Evolutionary conservation across 2,888 invertebrate species (phyloP), one percentile per base, ranked within the genome.

Genomic region (Drosophila hawaiiensis): DNA sequence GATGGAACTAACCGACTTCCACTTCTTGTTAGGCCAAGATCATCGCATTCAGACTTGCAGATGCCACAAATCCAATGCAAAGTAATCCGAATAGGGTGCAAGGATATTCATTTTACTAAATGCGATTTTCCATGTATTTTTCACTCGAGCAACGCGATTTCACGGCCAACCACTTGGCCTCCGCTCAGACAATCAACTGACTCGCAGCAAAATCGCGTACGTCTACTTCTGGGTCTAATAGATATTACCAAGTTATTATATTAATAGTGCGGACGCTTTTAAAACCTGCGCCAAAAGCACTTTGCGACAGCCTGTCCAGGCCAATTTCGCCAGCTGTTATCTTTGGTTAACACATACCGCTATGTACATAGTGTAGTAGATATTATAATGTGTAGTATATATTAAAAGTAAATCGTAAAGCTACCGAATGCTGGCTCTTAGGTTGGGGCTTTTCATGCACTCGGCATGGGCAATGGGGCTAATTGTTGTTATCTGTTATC

Each of bases 191-290:
- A 76, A 79, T 83, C 81, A 83, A 74, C 43, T 43, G 41, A 58
- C 22, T 29, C 31, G 31, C 58, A 83, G 72, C 43, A 28, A 28
- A 58, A 41, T 16, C 29, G 22, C 53, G 47, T 29, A 59, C 37
- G 77, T 62, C 64, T 60, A 68, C 55, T 69, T 73, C 80, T 76
- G 74, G 71, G 39, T n/a, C 68, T 76, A 86, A 86, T 90, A 83
- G 85, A 83, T 87, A 89, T 86, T 83, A 89, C 91, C 82, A 89
- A 86, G 74, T 82, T 89, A 83, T 89, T 89, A 83, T 90, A 80
- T 89, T 82, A 86, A 86, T 85, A 85, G 89, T 83, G 55, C 78
- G 73, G 82, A 69, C 65, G 84, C 82, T 89, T 87, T 84, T 89
- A 89, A 90, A 77, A 72, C 89, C 71, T 71, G 58, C 41, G 74